A percentile compares a stretch with the other conserved stretches of the same genome.
These are phyloP conservation scores for Prunella strophiata DNA, from an alignment of 2,797 vertebrate genomes.

Conservation along the genomic window DNA sequence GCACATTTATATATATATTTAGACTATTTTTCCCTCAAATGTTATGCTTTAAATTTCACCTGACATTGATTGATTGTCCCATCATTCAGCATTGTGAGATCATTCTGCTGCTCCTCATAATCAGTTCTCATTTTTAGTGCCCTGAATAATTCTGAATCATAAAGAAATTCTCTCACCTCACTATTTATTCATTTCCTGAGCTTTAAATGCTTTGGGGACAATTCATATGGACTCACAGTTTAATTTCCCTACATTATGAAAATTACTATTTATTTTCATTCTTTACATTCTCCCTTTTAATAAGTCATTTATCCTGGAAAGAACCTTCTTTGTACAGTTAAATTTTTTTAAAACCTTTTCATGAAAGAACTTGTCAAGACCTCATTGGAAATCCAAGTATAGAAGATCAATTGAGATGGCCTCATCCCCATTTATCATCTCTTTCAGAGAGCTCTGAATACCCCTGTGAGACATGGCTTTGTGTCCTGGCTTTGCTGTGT, in stretches of 20 bases:
- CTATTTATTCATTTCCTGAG: neutral
- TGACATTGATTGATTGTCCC: neutral
- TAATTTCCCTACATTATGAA: neutral
- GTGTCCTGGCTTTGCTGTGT: neutral
- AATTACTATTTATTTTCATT: neutral
- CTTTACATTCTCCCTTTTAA: neutral
- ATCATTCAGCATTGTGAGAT: neutral
- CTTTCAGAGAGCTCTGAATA: neutral
- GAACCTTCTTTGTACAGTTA: neutral
- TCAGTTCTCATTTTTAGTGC: conserved; percentile 6
- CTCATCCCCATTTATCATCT: neutral
- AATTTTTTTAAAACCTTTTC: neutral
- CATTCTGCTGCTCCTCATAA: neutral
- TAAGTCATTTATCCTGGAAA: neutral
- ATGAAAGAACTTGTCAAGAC: neutral
- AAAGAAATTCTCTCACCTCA: neutral
- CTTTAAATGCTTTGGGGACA: neutral
- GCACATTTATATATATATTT: neutral
- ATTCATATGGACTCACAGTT: neutral
- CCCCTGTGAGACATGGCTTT: neutral
- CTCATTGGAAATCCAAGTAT: neutral
- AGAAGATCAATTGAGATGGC: neutral
- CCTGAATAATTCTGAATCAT: neutral
- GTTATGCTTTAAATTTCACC: neutral
- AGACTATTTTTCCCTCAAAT: neutral